These are phyloP conservation scores for Dastarcus helophoroides DNA, from an alignment of 2,888 invertebrate species.

Conservation along the genomic window DNA sequence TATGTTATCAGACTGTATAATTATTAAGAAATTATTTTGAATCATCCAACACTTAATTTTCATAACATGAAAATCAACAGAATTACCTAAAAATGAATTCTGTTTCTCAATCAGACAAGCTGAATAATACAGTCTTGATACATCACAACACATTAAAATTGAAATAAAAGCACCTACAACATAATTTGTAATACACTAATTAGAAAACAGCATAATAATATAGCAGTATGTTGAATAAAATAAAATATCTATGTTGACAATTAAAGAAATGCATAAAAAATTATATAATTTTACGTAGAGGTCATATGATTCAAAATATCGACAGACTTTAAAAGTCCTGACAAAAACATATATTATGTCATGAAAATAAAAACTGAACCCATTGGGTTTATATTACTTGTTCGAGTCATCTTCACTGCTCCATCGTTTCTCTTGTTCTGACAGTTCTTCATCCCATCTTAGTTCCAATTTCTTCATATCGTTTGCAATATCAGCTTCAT, in stretches of 20 bases:
- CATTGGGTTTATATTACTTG: slow-evolving; percentile 33
- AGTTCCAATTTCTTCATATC: slow-evolving; percentile 54
- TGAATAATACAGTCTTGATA: too few species aligned
- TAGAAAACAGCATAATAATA: too few species aligned
- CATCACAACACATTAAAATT: too few species aligned
- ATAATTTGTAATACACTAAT: too few species aligned
- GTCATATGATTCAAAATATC: slow-evolving; percentile 12
- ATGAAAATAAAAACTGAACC: slow-evolving; percentile 26
- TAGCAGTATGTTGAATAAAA: too few species aligned
- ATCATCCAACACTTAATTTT: slow-evolving; percentile 6
- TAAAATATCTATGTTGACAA: too few species aligned
- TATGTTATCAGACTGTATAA: too few species aligned
- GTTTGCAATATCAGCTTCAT: slow-evolving; percentile 54
- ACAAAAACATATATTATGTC: slow-evolving; percentile 15
- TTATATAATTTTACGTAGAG: neutral
- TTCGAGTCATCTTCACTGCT: slow-evolving; percentile 46
- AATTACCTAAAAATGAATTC: too few species aligned
- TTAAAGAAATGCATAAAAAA: too few species aligned
- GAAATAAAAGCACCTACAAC: too few species aligned
- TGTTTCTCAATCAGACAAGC: too few species aligned
- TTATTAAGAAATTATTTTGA: slow-evolving; percentile 13
- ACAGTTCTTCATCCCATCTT: slow-evolving; percentile 54
- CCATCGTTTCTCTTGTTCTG: slow-evolving; percentile 51
- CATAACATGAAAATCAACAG: too few species aligned
- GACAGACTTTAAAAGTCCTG: slow-evolving; percentile 12